Conservation (phyloP, 2,797 vertebrate species). For the Margarornis squamiger region DNA sequence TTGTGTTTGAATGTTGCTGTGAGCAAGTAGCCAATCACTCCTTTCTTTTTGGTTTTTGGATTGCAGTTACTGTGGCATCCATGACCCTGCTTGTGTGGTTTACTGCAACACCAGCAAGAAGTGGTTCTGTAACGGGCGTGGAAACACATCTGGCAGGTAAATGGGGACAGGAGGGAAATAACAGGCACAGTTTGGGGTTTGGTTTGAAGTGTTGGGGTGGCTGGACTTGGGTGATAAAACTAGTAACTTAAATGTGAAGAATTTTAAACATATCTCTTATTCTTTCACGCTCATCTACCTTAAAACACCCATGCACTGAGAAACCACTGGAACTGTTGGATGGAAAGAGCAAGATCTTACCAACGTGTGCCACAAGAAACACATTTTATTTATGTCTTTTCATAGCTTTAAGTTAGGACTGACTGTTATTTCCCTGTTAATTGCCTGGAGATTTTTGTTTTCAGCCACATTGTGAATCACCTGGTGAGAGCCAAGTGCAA, state of each 20-base stretch:
- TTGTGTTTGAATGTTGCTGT: neutral
- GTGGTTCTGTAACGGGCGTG: constrained; percentile 99
- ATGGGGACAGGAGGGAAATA: neutral
- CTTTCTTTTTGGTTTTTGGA: neutral
- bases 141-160: constrained; percentile 98
- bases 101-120: constrained; percentile 99
- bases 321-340: neutral
- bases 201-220: neutral
- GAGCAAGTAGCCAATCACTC: neutral
- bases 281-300: neutral
- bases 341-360: neutral
- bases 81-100: constrained; percentile 97
- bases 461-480: constrained; percentile 98
- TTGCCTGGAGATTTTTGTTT: neutral
- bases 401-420: neutral
- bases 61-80: constrained; percentile 96
- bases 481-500: constrained; percentile 98
- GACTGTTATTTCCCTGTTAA: neutral
- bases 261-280: rapidly evolving
- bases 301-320: neutral
- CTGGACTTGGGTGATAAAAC: neutral
- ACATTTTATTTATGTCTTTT: neutral
- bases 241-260: neutral
- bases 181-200: rapidly evolving
- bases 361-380: neutral